Conservation (phyloP, 2,113 vertebrate genomes). For the Brienomyrus longianalis region DNA sequence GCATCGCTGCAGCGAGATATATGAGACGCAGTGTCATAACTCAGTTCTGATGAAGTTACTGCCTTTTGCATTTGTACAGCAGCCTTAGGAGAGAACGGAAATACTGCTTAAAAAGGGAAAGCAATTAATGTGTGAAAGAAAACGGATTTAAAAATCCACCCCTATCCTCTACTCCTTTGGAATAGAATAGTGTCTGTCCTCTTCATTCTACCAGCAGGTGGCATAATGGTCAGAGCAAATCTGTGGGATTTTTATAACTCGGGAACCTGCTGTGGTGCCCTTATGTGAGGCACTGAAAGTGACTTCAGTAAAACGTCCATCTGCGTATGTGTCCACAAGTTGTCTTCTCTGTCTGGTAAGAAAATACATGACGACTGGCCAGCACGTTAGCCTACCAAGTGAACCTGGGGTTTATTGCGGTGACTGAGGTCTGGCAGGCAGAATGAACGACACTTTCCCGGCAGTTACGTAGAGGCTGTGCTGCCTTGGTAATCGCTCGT, state of each 20-base stretch:
- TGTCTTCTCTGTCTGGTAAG: neutral
- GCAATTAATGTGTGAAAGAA: neutral
- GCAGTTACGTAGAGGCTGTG: neutral
- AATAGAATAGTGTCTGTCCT: neutral
- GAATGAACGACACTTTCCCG: neutral
- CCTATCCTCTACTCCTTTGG: neutral
- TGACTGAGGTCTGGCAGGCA: neutral
- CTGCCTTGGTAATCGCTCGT: neutral
- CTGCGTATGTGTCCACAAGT: neutral
- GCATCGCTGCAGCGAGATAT: neutral
- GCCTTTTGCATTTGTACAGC: neutral
- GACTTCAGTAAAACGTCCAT: neutral
- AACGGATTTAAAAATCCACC: neutral
- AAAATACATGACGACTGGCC: neutral
- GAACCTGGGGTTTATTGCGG: neutral
- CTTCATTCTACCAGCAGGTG: neutral
- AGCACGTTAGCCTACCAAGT: neutral
- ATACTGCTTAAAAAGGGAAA: neutral
- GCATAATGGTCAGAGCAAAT: neutral
- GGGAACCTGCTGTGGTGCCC: neutral
- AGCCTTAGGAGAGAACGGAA: neutral
- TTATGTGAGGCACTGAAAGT: neutral
- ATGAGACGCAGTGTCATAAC: neutral
- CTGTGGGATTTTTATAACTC: neutral
- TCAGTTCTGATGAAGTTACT: neutral